Conservation (phyloP, 1,140 invertebrate genomes). For the Portunus trituberculatus region DNA sequence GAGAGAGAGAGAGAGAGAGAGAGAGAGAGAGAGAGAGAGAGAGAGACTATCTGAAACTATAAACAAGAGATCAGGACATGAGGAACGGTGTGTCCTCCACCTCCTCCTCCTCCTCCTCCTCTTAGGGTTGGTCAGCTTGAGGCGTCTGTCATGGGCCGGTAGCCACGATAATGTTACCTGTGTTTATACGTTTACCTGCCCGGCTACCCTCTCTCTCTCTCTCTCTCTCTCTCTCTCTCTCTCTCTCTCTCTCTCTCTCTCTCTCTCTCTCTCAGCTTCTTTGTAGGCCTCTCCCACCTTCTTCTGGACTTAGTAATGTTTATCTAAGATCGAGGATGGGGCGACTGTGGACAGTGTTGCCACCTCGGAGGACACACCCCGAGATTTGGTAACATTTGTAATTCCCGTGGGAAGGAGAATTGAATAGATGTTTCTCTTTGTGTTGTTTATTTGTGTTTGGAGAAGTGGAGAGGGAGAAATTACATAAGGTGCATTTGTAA, state of each 20-base stretch:
- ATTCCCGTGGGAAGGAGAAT: too few species aligned
- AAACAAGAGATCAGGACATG: background rate
- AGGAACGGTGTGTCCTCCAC: background rate
- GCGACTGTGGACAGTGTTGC: background rate
- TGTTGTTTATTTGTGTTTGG: too few species aligned
- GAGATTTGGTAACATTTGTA: too few species aligned
- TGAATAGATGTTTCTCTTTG: too few species aligned
- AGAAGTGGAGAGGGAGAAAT: background rate
- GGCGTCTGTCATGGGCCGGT: background rate
- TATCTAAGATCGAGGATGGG: background rate
- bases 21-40: conserved; percentile 50
- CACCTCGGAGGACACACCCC: background rate
- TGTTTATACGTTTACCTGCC: conserved; percentile 17
- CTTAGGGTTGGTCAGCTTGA: background rate
- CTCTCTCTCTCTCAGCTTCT: background rate
- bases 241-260: conserved; percentile 46
- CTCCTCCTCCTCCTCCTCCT: background rate
- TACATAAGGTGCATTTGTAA: background rate
- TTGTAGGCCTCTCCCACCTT: background rate
- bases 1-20: conserved; percentile 53
- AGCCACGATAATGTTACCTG: background rate
- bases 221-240: conserved; percentile 16
- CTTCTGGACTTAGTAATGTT: background rate
- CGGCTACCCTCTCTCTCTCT: background rate
- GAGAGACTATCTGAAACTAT: background rate